Conservation (phyloP, 37 sponge, comb jelly and placozoan species). For the Cliona cf. orientalis region DNA sequence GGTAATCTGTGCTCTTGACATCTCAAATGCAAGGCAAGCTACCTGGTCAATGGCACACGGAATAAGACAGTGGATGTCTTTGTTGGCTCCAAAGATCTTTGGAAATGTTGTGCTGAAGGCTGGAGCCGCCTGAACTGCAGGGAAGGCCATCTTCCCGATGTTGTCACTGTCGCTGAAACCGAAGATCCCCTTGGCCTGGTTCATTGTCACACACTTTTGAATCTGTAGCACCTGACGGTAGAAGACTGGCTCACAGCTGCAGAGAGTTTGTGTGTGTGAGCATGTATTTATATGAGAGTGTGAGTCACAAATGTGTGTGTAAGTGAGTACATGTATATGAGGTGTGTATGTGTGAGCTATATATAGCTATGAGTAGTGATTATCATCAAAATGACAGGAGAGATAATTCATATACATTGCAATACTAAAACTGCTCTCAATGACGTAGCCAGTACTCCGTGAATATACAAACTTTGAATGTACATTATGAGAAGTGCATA, state of each 20-base stretch:
- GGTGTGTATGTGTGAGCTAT: too few species aligned
- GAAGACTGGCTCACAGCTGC: conserved; percentile 58
- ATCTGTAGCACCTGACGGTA: conserved; percentile 79
- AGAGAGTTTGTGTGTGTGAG: neutral
- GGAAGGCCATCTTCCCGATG: conserved; percentile 97
- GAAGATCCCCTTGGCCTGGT: conserved; percentile 97
- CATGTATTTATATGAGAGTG: neutral
- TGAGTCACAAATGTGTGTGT: too few species aligned
- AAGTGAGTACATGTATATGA: too few species aligned
- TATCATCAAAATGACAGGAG: too few species aligned
- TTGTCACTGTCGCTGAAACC: conserved; percentile 93
- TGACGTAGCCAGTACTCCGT: too few species aligned
- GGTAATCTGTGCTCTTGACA: too few species aligned
- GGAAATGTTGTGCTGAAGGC: conserved; percentile 96
- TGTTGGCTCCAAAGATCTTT: conserved; percentile 90
- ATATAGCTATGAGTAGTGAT: too few species aligned
- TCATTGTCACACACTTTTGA: conserved; percentile 96
- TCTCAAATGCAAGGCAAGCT: neutral
- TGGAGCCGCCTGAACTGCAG: conserved; percentile 98
- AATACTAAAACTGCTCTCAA: too few species aligned
- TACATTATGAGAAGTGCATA: too few species aligned
- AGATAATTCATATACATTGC: too few species aligned
- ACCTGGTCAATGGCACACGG: conserved; percentile 99
- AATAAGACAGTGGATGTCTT: conserved; percentile 92
- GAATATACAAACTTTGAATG: too few species aligned